phyloP scores from a whole-genome alignment of 92 coral and sea anemone species.

The Metridium senile region DNA sequence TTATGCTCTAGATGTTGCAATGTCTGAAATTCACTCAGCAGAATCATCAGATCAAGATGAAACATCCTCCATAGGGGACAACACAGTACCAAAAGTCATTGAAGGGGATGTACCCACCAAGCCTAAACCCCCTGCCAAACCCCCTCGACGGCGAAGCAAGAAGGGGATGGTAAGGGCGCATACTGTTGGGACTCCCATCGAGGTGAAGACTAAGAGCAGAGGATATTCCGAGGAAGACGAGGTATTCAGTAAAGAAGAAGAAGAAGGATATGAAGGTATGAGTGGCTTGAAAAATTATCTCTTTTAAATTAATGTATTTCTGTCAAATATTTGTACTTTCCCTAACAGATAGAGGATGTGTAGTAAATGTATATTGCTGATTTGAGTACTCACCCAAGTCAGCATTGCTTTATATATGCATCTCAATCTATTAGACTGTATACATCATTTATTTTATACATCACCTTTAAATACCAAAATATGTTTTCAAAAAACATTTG shows the following conservation, averaged over 20 bases:
- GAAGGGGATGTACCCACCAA: constrained; percentile 26
- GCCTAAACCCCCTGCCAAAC: constrained; percentile 61
- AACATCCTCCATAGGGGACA: constrained; percentile 11
- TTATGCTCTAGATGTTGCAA: constrained; percentile 81
- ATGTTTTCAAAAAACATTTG: too few species aligned
- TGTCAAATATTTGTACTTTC: background rate
- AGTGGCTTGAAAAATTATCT: background rate
- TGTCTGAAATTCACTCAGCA: constrained; percentile 74
- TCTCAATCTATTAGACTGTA: too few species aligned
- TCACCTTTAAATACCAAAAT: too few species aligned
- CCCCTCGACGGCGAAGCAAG: constrained; percentile 79
- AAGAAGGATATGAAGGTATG: constrained; percentile 83
- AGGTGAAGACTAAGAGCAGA: constrained; percentile 26
- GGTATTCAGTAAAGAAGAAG: constrained; percentile 71
- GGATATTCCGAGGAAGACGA: constrained; percentile 72
- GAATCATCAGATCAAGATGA: constrained; percentile 82
- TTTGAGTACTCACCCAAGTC: too few species aligned
- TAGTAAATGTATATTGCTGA: too few species aligned
- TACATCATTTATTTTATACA: too few species aligned
- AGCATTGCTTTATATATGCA: too few species aligned
- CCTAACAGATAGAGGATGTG: too few species aligned
- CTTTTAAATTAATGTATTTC: background rate
- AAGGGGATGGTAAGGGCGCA: constrained; percentile 73
- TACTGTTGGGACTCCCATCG: constrained; percentile 61
- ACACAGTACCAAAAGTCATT: constrained; percentile 17